These are phyloP conservation scores for Drosophila pandora DNA, from an alignment of 1,140 invertebrate species.

Conservation along the genomic window DNA sequence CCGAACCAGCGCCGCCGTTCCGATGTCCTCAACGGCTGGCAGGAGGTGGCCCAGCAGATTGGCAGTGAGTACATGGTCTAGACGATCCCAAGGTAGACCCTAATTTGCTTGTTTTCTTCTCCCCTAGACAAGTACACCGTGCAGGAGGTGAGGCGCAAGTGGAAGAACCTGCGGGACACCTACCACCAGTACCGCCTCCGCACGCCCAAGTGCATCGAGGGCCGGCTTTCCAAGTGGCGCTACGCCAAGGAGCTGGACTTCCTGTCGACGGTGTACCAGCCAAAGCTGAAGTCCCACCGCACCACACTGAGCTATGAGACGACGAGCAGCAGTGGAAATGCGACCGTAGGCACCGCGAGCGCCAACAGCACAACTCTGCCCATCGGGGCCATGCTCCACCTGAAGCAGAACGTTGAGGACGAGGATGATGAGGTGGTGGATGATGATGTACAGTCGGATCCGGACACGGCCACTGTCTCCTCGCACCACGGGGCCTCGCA, in stretches of 20 bases:
- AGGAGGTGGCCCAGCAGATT: conserved; percentile 72
- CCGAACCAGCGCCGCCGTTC: conserved; percentile 74
- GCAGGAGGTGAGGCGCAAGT: conserved; percentile 78
- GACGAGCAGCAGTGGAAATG: conserved; percentile 1
- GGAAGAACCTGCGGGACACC: conserved; percentile 80
- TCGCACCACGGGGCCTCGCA: conserved; percentile 63
- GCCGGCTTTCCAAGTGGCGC: conserved; percentile 76
- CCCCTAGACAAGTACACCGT: conserved; percentile 74
- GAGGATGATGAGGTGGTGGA: conserved; percentile 55
- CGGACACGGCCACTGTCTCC: conserved; percentile 42
- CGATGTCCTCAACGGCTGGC: conserved; percentile 75
- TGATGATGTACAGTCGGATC: conserved; percentile 63
- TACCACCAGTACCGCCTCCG: conserved; percentile 81
- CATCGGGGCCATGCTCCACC: conserved; percentile 45
- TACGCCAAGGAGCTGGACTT: conserved; percentile 80
- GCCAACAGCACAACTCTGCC: conserved; percentile 19
- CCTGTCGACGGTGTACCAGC: conserved; percentile 76
- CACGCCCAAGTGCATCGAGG: conserved; percentile 76
- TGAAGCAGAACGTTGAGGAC: conserved; percentile 42
- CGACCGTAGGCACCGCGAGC: neutral
- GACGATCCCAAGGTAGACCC: neutral
- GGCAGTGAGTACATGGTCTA: conserved; percentile 63
- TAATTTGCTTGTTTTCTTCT: neutral
- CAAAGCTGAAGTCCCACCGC: conserved; percentile 76
- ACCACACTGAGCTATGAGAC: conserved; percentile 37